Base-by-base conservation (phyloP, 2,113 vertebrate species). In the Patagioenas fasciata region DNA sequence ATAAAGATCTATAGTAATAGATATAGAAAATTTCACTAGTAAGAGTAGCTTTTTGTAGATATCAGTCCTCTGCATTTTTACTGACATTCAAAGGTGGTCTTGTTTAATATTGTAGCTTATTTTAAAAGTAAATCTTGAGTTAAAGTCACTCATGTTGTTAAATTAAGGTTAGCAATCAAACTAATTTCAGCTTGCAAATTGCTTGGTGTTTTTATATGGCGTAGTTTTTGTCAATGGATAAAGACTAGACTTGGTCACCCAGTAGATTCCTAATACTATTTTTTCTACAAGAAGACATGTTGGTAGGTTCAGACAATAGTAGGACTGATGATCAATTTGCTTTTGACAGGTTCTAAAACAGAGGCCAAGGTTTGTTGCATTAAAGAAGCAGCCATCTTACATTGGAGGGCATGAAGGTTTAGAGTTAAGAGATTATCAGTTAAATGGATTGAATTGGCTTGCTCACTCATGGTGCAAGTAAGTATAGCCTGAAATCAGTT, bases 401-500 rank as follows among this genome's bases (percentile, higher is more conserved):
- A 99, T 99, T 80, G 99, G 99, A 93, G 98, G 98, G 21, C 96
- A 96, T 5, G 99, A 99, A 11, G 95, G 98, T 50, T 98, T 99
- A 95, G 99, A 99, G 95, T 98, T 99, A 85, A 97, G 99, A 96
- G 99, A 99, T 97, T 99, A 99, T 97, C 99, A 99, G 87, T 90
- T 99, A 94, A 98, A 99, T 97, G 98, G 99, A 80, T 97, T 99
- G 95, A 99, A 99, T 91, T 99, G 99, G 99, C 99, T 99, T 98
- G 99, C 99, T 88, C 99, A 99, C 89, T 99, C 99, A 19, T 99
- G 99, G 99, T 99, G 99, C 99, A 99, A 99, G 99, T 99, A 99
- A 90, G 99, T 97, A 15, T 20, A 62, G 42, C 36, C 51, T 95
- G 34, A 89, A 58, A 73, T 18, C 4, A 66, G 20, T 77, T 86